phyloP scores from a whole-genome alignment of 2,888 invertebrate species.

The Cancer borealis region DNA sequence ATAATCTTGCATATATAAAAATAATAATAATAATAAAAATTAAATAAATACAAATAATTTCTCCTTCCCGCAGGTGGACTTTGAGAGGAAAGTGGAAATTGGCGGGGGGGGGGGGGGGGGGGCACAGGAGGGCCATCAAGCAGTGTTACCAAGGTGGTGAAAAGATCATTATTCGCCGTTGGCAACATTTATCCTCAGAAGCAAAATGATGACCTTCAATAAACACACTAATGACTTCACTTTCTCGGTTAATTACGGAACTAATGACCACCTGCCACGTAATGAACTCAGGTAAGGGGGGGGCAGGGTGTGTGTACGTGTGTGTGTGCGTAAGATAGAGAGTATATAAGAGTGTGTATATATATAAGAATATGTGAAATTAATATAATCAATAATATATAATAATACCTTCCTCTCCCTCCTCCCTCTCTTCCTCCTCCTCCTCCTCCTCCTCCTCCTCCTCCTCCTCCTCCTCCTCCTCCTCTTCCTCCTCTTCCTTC shows the following conservation, averaged over 20 bases:
- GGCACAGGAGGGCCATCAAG: too few relatives aligned
- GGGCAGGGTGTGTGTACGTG: not conserved
- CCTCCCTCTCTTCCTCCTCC: too few relatives aligned
- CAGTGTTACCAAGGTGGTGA: conserved; percentile 84
- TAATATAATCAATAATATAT: too few relatives aligned
- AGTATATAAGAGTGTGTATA: too few relatives aligned
- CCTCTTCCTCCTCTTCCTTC: too few relatives aligned
- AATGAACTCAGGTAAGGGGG: conserved; percentile 79
- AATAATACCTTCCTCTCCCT: too few relatives aligned
- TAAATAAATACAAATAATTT: too few relatives aligned
- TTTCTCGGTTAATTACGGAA: conserved; percentile 95
- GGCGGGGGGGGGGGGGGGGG: too few relatives aligned
- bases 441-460: too few relatives aligned
- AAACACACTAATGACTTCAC: conserved; percentile 94
- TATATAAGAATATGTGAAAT: too few relatives aligned
- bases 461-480: too few relatives aligned
- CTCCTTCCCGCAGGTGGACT: conserved; percentile 81
- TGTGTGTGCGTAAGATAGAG: too few relatives aligned
- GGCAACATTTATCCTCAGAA: conserved; percentile 98
- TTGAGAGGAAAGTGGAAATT: conserved; percentile 82
- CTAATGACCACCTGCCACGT: conserved; percentile 83
- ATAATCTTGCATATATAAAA: not conserved
- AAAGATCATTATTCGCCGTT: conserved; percentile 90
- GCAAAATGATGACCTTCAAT: conserved; percentile 98
- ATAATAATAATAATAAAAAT: not conserved